Conservation (phyloP, 2,888 invertebrate species). For the Harpalus rubripes region DNA sequence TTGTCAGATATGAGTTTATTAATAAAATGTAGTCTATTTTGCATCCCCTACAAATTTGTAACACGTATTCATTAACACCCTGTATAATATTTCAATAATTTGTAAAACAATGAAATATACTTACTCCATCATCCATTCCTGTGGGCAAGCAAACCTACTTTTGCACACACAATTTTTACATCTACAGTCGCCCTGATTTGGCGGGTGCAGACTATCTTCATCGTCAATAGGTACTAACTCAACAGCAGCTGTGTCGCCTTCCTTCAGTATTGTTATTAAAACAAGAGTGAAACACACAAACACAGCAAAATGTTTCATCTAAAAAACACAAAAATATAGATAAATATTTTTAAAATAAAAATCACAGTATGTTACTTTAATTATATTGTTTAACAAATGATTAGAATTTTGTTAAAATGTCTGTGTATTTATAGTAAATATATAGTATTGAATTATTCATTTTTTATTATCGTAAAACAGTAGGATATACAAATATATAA, state of each 20-base stretch:
- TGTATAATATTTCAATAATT: too few relatives aligned
- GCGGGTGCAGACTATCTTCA: background rate
- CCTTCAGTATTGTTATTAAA: slow-evolving; percentile 14
- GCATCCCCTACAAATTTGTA: too few relatives aligned
- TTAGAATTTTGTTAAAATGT: too few relatives aligned
- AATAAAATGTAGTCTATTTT: too few relatives aligned
- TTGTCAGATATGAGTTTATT: too few relatives aligned
- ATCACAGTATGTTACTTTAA: too few relatives aligned
- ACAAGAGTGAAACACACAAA: background rate
- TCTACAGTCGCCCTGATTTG: slow-evolving; percentile 38
- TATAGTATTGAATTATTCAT: too few relatives aligned
- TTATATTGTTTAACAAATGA: too few relatives aligned
- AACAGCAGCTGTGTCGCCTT: slow-evolving; percentile 32
- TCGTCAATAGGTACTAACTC: background rate
- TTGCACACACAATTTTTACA: slow-evolving; percentile 53
- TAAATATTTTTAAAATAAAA: background rate
- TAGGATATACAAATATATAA: too few relatives aligned
- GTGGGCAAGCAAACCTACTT: slow-evolving; percentile 39
- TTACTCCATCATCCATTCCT: slow-evolving; percentile 51
- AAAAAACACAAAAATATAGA: background rate
- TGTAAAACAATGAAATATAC: background rate
- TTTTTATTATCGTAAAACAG: too few relatives aligned
- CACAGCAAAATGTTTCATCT: slow-evolving; percentile 43
- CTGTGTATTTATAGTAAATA: too few relatives aligned
- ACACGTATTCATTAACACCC: too few relatives aligned